A percentile compares a stretch with the other conserved stretches of the same genome.
Conservation (phyloP, 2,888 invertebrate species). For the Nemurella pictetii region DNA sequence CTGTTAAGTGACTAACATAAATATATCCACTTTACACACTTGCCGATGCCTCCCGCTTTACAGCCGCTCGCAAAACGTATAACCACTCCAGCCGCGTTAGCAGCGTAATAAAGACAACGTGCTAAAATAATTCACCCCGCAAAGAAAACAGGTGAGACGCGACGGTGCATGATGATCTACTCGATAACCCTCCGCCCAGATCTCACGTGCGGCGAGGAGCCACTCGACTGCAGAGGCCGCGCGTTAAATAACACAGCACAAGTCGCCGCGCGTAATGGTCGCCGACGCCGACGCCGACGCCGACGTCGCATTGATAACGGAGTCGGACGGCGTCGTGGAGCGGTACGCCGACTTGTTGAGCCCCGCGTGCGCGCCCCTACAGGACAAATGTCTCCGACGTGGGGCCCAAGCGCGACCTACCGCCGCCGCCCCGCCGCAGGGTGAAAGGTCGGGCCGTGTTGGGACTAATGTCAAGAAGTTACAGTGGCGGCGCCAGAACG, state of each 20-base stretch:
- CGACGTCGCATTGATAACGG: background rate
- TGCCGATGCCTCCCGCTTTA: background rate
- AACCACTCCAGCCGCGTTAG: too few relatives aligned
- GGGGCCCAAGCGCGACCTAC: background rate
- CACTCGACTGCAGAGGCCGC: background rate
- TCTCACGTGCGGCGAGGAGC: background rate
- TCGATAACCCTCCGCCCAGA: background rate
- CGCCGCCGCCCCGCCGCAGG: background rate
- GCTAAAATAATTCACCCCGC: background rate
- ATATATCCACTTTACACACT: background rate
- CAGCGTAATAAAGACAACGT: background rate
- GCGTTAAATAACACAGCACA: background rate
- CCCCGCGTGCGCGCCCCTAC: too few relatives aligned
- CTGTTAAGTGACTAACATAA: background rate
- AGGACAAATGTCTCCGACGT: slow-evolving; percentile 27
- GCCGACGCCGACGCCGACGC: background rate
- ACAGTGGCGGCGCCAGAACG: background rate
- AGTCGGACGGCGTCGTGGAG: background rate
- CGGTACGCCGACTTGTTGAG: slow-evolving; percentile 13
- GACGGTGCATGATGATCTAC: background rate
- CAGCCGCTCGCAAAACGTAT: background rate
- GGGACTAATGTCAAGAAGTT: background rate
- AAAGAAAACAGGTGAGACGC: background rate
- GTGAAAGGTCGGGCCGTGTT: background rate
- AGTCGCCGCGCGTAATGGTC: background rate